A percentile compares a stretch with the other conserved stretches of the same genome.
phyloP scores from a whole-genome alignment of 2,888 invertebrate species.

The Drosophila niveifrons region DNA sequence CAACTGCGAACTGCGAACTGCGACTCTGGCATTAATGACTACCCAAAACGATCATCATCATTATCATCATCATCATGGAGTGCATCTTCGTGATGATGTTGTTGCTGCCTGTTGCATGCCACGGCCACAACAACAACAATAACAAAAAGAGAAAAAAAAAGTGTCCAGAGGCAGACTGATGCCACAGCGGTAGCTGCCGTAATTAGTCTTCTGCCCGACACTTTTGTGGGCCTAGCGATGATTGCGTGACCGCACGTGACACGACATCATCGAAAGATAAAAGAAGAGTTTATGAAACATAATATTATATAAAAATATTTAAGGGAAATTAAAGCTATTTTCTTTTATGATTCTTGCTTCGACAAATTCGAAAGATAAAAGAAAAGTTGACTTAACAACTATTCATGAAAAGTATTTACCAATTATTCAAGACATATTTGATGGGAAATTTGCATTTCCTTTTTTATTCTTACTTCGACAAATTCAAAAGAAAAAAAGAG shows the following conservation, averaged over 20 bases:
- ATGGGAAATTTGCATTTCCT: no score
- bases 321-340: no score
- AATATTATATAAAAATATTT: no score
- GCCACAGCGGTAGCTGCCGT: conserved; percentile 64
- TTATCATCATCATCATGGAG: conserved; percentile 27
- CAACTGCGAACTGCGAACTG: conserved; percentile 42
- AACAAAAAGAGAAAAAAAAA: conserved; percentile 26
- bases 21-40: conserved; percentile 71
- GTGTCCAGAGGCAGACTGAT: conserved; percentile 17
- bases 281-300: no score
- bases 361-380: no score
- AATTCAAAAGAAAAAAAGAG: no score
- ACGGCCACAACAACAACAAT: conserved; percentile 10
- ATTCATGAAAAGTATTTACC: no score
- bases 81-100: conserved; percentile 17
- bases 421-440: no score
- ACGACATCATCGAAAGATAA: conserved; percentile 2
- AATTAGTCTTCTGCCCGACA: conserved; percentile 82
- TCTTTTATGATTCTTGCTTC: no score
- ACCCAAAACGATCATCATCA: conserved; percentile 55
- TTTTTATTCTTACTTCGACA: no score
- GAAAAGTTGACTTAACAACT: no score
- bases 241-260: conserved; percentile 38
- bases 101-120: conserved; percentile 11
- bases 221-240: conserved; percentile 61